Evolutionary conservation across 1,140 invertebrate genomes (phyloP), one percentile per base, ranked within the genome.

Genomic region (Drosophila mauritiana): DNA sequence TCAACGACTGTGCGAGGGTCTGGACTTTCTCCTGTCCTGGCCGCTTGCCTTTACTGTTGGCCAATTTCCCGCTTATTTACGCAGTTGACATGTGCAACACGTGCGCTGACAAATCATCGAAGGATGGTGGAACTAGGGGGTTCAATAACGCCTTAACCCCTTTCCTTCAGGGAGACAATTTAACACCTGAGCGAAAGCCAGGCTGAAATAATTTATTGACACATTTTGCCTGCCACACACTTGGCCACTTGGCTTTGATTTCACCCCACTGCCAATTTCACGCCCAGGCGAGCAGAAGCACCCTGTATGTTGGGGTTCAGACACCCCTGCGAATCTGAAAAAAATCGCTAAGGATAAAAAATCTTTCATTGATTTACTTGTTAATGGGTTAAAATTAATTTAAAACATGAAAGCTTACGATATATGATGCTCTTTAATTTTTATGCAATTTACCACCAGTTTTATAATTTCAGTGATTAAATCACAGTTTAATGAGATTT

Each of bases 11-110:
- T 17, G 22, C 43, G 55, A 46, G 37, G 67, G 64, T 70, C 53
- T 40, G 6, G 64, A 57, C 31, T 70, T 54, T 39, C 61, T 51
- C 43, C n/a, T 55, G 40, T 48, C 39, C 48, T 7, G 36, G 56
- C 13, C 5, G 34, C 43, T 68, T 48, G 58, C 55, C 34, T 34
- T 57, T 51, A n/a, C 59, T 51, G 7, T 64, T 46, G 67, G 73
- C 73, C 80, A 84, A 78, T 89, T 80, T 88, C 68, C 73, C 80
- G 84, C 57, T 78, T 88, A 80, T 78, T 89, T 80, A 84, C 85
- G 73, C 81, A 77, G 67, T 70, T 80, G 81, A 85, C 81, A 78
- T 70, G 67, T 77, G 78, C 84, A 89, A 84, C 84, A 88, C 77
- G 84, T 88, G 84, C 78, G 64, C 68, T 70, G 78, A 78, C 78